phyloP scores from a whole-genome alignment of 2,888 invertebrate genomes.

The Patella ulyssiponensis region DNA sequence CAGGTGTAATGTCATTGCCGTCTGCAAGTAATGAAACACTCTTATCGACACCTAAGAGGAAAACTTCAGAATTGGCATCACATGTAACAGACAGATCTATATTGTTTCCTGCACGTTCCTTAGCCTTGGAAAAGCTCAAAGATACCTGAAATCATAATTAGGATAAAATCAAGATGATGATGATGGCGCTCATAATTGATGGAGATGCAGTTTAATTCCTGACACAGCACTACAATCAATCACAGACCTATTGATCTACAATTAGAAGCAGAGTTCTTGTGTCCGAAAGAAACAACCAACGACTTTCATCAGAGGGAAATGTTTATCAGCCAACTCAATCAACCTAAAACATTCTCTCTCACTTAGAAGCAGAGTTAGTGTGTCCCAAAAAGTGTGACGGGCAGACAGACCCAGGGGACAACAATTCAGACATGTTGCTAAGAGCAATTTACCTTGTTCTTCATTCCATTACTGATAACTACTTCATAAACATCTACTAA shows the following conservation, averaged over 20 bases:
- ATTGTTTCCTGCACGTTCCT: slow-evolving; percentile 82
- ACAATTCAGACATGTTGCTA: background rate
- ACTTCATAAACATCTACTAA: slow-evolving; percentile 87
- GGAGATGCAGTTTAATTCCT: too few species aligned
- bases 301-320: too few species aligned
- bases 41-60: slow-evolving; percentile 90
- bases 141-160: slow-evolving; percentile 73
- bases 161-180: background rate
- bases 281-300: too few species aligned
- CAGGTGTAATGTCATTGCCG: slow-evolving; percentile 80
- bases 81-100: slow-evolving; percentile 82
- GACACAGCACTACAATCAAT: too few species aligned
- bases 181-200: too few species aligned
- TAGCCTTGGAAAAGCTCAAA: slow-evolving; percentile 74
- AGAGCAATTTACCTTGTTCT: slow-evolving; percentile 75
- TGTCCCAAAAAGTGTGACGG: too few species aligned
- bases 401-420: too few species aligned
- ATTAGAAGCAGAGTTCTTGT: too few species aligned
- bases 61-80: slow-evolving; percentile 86
- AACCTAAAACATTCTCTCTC: too few species aligned
- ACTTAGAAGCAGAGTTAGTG: too few species aligned
- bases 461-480: slow-evolving; percentile 83
- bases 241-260: too few species aligned
- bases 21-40: slow-evolving; percentile 82
- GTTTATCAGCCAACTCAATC: too few species aligned